A percentile compares a stretch with the other conserved stretches of the same genome.
phyloP scores from a whole-genome alignment of 2,888 invertebrate species.

The Serrognathus titanus region DNA sequence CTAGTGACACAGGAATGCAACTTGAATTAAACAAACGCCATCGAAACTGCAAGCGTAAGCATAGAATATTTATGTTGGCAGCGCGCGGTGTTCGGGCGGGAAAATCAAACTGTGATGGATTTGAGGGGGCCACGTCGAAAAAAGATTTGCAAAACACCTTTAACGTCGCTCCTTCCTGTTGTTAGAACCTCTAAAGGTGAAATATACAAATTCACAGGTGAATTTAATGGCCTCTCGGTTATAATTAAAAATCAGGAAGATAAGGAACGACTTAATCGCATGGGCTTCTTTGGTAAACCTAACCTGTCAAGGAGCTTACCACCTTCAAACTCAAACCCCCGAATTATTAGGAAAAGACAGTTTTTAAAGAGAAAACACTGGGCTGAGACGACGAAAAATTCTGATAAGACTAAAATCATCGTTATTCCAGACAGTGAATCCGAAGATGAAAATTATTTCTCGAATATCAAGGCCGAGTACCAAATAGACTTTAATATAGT shows the following conservation, averaged over 20 bases:
- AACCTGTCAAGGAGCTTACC: conserved; percentile 44
- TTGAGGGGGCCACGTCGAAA: conserved; percentile 52
- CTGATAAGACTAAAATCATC: conserved; percentile 49
- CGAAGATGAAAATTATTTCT: conserved; percentile 61
- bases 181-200: conserved; percentile 32
- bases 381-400: conserved; percentile 4
- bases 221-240: conserved; percentile 66
- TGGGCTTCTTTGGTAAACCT: conserved; percentile 77
- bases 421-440: conserved; percentile 65
- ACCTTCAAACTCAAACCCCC: conserved; percentile 44
- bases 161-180: background rate
- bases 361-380: conserved; percentile 52
- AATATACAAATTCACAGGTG: conserved; percentile 57
- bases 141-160: conserved; percentile 35
- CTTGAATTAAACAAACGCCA: background rate
- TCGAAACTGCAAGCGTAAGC: background rate
- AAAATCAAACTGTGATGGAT: conserved; percentile 42
- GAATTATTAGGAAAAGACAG: conserved; percentile 59
- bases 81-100: background rate
- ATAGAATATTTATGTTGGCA: background rate
- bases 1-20: background rate
- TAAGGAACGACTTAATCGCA: conserved; percentile 61
- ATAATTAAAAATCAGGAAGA: conserved; percentile 59
- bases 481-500: conserved; percentile 58
- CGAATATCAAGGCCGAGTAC: conserved; percentile 57